A percentile compares a stretch with the other conserved stretches of the same genome.
Evolutionary conservation across 2,797 vertebrate species (phyloP).

Genomic region (Acanthurus lineatus): DNA sequence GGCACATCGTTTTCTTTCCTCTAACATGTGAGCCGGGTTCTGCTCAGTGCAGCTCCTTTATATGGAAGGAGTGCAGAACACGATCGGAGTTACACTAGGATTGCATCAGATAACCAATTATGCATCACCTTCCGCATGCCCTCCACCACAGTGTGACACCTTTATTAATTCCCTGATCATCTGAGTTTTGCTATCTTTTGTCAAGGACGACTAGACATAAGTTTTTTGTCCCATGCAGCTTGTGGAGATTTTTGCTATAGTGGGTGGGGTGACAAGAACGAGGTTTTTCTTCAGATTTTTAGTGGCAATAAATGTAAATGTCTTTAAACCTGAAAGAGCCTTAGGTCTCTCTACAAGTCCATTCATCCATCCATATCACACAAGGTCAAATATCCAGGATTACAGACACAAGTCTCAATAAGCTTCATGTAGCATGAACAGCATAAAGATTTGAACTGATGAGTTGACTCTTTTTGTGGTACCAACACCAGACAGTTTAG

Average conservation of each 20-base stretch:
- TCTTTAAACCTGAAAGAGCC: not conserved
- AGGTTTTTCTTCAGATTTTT: not conserved
- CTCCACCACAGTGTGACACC: conserved; percentile 11
- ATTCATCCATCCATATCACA: not conserved
- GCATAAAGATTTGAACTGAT: not conserved
- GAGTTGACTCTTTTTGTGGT: not conserved
- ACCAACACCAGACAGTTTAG: not conserved
- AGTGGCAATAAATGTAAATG: not conserved
- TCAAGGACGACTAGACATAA: conserved; percentile 19
- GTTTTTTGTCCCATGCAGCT: not conserved
- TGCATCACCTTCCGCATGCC: not conserved
- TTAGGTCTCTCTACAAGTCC: no score
- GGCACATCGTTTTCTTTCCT: not conserved
- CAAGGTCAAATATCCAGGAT: not conserved
- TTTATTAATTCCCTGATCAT: not conserved
- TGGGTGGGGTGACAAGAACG: not conserved
- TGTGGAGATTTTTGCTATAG: not conserved
- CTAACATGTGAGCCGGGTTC: no score
- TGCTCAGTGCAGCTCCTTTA: not conserved
- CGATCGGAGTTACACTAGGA: conserved; percentile 34
- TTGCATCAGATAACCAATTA: conserved; percentile 60
- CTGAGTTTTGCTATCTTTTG: not conserved
- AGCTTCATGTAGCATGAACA: not conserved
- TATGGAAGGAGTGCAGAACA: not conserved
- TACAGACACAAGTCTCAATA: not conserved